Conservation (phyloP, 1,140 invertebrate species). For the Aporrectodea caliginosa region DNA sequence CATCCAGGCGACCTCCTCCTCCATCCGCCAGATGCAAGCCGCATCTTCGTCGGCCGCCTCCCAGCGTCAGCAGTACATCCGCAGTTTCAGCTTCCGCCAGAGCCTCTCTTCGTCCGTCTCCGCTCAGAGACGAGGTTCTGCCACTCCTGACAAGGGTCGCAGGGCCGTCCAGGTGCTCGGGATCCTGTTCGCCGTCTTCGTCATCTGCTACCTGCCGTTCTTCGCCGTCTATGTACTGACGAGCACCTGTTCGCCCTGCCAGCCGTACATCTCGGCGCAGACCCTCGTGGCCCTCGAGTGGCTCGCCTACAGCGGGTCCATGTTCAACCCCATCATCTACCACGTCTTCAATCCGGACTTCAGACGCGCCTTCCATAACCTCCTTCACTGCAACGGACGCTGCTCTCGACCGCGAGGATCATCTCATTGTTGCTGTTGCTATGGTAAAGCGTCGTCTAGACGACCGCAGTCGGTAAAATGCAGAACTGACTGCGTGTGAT, state of each 20-base stretch:
- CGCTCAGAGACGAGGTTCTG: not conserved
- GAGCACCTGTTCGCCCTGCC: slow-evolving; percentile 33
- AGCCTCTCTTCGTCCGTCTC: not conserved
- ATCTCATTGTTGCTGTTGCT: not conserved
- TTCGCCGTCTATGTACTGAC: slow-evolving; percentile 37
- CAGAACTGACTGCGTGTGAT: not conserved
- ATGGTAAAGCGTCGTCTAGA: not conserved
- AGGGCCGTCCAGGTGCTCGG: slow-evolving; percentile 35
- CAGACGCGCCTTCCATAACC: slow-evolving; percentile 36
- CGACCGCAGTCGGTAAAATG: not conserved
- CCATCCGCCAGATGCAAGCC: no score
- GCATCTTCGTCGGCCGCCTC: no score
- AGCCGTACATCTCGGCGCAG: slow-evolving; percentile 27
- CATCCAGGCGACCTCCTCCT: not conserved
- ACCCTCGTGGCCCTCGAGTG: slow-evolving; percentile 36
- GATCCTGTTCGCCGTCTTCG: slow-evolving; percentile 40
- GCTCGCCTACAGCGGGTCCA: slow-evolving; percentile 39
- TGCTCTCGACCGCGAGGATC: not conserved
- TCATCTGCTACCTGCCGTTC: slow-evolving; percentile 40
- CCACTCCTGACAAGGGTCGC: slow-evolving; percentile 20
- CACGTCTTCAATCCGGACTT: slow-evolving; percentile 40
- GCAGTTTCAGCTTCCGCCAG: not conserved
- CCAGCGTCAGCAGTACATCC: not conserved
- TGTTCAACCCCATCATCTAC: slow-evolving; percentile 42
- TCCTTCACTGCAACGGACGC: slow-evolving; percentile 33